These are phyloP conservation scores for Lithobius niger DNA, from an alignment of 1,140 invertebrate genomes.

Conservation along the genomic window DNA sequence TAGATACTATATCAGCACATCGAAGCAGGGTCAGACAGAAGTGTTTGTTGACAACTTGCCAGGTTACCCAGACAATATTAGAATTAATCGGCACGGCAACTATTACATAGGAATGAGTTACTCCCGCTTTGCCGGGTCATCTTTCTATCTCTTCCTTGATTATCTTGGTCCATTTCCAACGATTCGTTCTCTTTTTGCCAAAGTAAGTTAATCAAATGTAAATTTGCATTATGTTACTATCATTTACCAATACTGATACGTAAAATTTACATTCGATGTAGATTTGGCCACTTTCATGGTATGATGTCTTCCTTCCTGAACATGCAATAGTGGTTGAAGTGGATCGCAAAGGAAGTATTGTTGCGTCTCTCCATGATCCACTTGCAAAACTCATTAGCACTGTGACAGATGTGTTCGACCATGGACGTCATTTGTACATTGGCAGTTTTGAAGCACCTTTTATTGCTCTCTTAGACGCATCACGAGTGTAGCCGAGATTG, in stretches of 20 bases:
- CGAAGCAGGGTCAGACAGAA: slow-evolving; percentile 54
- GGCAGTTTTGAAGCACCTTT: slow-evolving; percentile 14
- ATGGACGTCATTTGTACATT: slow-evolving; percentile 24
- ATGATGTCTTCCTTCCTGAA: slow-evolving; percentile 24
- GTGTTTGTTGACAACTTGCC: slow-evolving; percentile 60
- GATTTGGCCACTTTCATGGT: slow-evolving; percentile 22
- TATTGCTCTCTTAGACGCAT: too few species aligned
- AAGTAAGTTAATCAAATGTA: slow-evolving; percentile 18
- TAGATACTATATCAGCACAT: slow-evolving; percentile 59
- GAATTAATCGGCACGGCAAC: slow-evolving; percentile 47
- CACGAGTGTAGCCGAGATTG: too few species aligned
- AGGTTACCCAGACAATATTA: slow-evolving; percentile 65
- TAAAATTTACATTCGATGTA: too few species aligned
- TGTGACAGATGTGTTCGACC: slow-evolving; percentile 29
- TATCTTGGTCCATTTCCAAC: slow-evolving; percentile 27
- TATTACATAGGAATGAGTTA: slow-evolving; percentile 47
- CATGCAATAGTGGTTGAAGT: slow-evolving; percentile 33
- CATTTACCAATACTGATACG: too few species aligned
- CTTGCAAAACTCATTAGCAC: slow-evolving; percentile 24
- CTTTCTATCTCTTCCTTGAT: slow-evolving; percentile 24
- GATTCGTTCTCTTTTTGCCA: slow-evolving; percentile 28
- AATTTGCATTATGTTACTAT: too few species aligned
- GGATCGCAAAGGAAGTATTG: slow-evolving; percentile 26
- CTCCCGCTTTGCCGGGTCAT: slow-evolving; percentile 24
- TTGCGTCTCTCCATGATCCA: slow-evolving; percentile 35